A percentile compares a stretch with the other conserved stretches of the same genome.
Conservation (phyloP, 2,888 invertebrate species). For the Entomobrya multifasciata region DNA sequence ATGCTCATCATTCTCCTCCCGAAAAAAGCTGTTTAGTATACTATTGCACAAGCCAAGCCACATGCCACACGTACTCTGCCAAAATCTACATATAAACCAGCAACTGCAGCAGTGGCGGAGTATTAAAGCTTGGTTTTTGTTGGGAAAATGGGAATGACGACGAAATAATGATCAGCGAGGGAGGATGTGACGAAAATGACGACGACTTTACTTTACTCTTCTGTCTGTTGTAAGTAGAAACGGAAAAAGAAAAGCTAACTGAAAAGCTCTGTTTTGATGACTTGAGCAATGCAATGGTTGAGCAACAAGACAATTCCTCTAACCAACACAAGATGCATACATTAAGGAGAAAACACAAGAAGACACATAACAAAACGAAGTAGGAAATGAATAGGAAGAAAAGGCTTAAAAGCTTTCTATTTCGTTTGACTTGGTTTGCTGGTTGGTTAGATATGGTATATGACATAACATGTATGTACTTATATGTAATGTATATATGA, state of each 20-base stretch:
- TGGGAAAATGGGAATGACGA: not conserved
- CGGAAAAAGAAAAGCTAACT: not conserved
- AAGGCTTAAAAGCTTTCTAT: conserved; percentile 25
- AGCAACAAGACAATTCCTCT: not conserved
- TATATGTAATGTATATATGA: too few species aligned
- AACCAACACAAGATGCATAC: too few species aligned
- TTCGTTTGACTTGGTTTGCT: too few species aligned
- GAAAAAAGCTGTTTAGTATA: conserved; percentile 1
- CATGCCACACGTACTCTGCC: not conserved
- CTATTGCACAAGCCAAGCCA: not conserved
- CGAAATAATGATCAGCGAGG: not conserved
- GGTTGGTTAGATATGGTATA: not conserved
- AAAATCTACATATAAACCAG: not conserved
- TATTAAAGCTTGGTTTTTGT: too few species aligned
- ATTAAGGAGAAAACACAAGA: too few species aligned
- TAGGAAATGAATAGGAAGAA: conserved; percentile 29
- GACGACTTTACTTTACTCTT: too few species aligned
- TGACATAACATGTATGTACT: not conserved
- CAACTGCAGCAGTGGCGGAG: not conserved
- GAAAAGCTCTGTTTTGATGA: not conserved
- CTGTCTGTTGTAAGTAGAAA: too few species aligned
- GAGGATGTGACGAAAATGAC: conserved; percentile 7
- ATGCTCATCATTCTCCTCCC: not conserved
- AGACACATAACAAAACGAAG: not conserved
- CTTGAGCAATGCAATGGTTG: not conserved